Evolutionary conservation across 2,113 vertebrate species (phyloP), one percentile per base, ranked within the genome.

Genomic region (Spea bombifrons): DNA sequence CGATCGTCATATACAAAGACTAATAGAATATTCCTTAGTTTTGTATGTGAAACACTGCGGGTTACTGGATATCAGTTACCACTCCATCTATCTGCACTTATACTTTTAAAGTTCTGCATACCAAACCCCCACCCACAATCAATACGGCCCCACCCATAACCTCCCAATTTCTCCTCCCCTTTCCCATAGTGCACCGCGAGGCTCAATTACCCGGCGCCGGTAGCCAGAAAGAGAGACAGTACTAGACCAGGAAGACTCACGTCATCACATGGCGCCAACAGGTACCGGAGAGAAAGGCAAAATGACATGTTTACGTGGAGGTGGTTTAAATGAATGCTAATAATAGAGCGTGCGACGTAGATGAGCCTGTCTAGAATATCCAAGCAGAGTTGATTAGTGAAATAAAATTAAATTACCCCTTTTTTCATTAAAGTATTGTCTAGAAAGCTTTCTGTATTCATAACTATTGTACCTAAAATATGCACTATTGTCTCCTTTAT

Each of bases 231-330:
- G 61, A 64, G 5, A 7, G 10, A 8, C n/a, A 64, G 12, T 8
- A 8, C 12, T 10, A 2, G 49, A 7, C 50, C 73, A 55, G 48
- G 12, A 5, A 8, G 30, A 30, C 30, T 2, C 30, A 30, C 10
- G 6, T 44, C 8, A 64, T 2, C 47, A 64, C 68, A 78, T 78
- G 76, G 76, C 76, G 15, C 76, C 76, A 0, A 63, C 76, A 78
- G 76, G 76, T 78, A 78, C 52, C 7, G 66, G 49, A 2, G 30
- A 30, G 30, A 30, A 30, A 30, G 30, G 30, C 30, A 30, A 30
- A 30, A 30, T 30, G 30, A 2, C 30, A 30, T 30, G 30, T 30
- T 30, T 30, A 1, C 30, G 30, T 30, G 30, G 30, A 30, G 30
- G 30, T 30, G 30, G 30, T 30, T 30, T 1, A 30, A 30, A 30